Evolutionary conservation across 2,113 vertebrate species (phyloP), one percentile per base, ranked within the genome.

Genomic region (Dromiciops gliroides): DNA sequence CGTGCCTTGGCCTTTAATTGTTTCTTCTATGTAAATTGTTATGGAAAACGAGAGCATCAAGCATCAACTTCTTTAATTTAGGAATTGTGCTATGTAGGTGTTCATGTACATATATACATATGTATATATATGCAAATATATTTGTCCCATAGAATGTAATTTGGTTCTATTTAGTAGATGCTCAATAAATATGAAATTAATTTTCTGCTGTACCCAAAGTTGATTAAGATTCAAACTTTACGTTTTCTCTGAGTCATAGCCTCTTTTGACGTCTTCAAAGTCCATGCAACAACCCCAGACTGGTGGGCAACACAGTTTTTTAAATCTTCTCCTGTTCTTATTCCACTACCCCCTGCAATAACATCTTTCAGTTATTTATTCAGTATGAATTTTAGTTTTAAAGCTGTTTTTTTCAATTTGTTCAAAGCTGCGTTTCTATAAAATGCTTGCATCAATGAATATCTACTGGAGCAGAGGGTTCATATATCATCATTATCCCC

Each of bases 301-400:
- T 67, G 37, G 31, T n/a, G 60, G 31, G 37, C 60, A 75, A 75
- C n/a, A 67, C 4, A n/a, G 8, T 31, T 47, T 49, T 25, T n/a
- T 48, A 37, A 91, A 83, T 37, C 91, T 50, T 93, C 31, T 48
- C 44, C 48, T 89, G 6, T 8, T 95, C 6, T 90, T 93, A 22
- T 31, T 19, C 4, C 7, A 90, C n/a, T 90, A 48, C 56, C 37
- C 49, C n/a, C n/a, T n/a, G n/a, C n/a, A 51, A 50, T 22, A 26
- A 56, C 53, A 19, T 90, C 48, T 19, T 53, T 88, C 14, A 9
- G 25, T 89, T 96, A 75, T 67, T 9, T 92, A 92, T 93, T 94
- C 48, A 95, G 26, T 31, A 92, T 83, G 23, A 91, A 94, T 75
- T 90, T 93, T 91, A 92, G 24, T n/a, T 92, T 50, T 51, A 95